Evolutionary conservation across 2,888 invertebrate species (phyloP).

Genomic region (Ichneumoninae sp.): DNA sequence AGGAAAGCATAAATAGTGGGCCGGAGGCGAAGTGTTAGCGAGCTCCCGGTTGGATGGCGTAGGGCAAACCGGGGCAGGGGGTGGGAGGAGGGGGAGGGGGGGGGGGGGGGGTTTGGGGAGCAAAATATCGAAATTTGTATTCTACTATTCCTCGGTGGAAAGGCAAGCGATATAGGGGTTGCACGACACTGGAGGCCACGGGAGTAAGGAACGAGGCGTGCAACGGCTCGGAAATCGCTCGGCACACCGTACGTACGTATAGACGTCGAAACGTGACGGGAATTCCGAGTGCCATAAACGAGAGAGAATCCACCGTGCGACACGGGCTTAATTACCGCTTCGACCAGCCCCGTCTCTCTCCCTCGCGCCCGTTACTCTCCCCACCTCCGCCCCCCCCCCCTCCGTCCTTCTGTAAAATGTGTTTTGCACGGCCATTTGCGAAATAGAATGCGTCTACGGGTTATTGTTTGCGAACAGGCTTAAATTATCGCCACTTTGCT

Average conservation of each 20-base stretch:
- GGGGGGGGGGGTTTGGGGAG: neutral
- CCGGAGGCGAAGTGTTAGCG: neutral
- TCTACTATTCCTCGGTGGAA: conserved; percentile 59
- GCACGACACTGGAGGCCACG: conserved; percentile 47
- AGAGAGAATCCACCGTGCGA: conserved; percentile 65
- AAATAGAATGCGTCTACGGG: conserved; percentile 48
- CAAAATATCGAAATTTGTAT: conserved; percentile 69
- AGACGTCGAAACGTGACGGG: conserved; percentile 73
- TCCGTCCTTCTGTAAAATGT: conserved; percentile 33
- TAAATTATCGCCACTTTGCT: conserved; percentile 53
- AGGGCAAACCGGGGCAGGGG: neutral
- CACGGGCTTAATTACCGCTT: conserved; percentile 68
- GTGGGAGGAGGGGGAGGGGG: no score
- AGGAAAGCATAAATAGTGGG: neutral
- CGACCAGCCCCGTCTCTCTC: conserved; percentile 36
- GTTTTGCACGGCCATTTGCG: conserved; percentile 38
- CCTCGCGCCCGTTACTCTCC: conserved; percentile 26
- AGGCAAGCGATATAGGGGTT: conserved; percentile 59
- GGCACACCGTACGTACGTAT: conserved; percentile 70
- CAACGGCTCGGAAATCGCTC: conserved; percentile 74
- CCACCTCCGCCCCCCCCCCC: conserved; percentile 2
- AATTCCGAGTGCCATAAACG: conserved; percentile 71
- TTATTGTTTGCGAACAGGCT: conserved; percentile 50
- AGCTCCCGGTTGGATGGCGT: neutral
- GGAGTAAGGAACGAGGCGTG: conserved; percentile 66